Conservation (phyloP, 2,113 vertebrate species). For the Caloenas nicobarica region DNA sequence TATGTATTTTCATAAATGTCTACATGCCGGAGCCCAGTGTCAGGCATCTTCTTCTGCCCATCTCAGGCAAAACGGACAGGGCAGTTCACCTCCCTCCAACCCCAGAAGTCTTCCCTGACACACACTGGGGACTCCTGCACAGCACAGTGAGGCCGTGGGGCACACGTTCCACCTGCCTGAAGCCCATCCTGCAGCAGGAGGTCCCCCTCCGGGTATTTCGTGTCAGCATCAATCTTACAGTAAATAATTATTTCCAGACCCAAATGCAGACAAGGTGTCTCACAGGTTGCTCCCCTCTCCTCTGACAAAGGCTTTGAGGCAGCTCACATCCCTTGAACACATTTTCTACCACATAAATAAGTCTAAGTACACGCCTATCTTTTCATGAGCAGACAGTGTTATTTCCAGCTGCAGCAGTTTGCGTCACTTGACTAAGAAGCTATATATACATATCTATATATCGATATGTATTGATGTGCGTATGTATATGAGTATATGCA, state of each 20-base stretch:
- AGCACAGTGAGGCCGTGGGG: background rate
- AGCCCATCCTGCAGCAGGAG: background rate
- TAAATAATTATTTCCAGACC: background rate
- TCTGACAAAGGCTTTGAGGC: slow-evolving; percentile 25
- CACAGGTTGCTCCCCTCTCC: background rate
- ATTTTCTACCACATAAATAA: slow-evolving; percentile 36
- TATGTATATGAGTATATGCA: background rate
- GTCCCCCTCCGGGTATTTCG: background rate
- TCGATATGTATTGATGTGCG: background rate
- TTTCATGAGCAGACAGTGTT: slow-evolving; percentile 41
- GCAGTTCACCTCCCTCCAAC: background rate
- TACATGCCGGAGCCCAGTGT: background rate
- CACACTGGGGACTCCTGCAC: background rate
- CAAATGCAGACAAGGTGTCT: background rate
- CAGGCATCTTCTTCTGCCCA: background rate
- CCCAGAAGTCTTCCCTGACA: background rate
- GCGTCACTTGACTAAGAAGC: slow-evolving; percentile 49
- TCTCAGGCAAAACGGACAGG: background rate
- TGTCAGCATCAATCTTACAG: background rate
- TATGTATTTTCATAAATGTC: background rate
- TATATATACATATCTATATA: slow-evolving; percentile 48
- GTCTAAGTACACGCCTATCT: background rate
- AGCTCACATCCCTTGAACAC: background rate
- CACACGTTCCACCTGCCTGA: background rate
- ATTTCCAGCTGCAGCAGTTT: slow-evolving; percentile 60